Evolutionary conservation across 2,888 invertebrate species (phyloP), one percentile per base, ranked within the genome.

Genomic region (Meteorus cinctellus): DNA sequence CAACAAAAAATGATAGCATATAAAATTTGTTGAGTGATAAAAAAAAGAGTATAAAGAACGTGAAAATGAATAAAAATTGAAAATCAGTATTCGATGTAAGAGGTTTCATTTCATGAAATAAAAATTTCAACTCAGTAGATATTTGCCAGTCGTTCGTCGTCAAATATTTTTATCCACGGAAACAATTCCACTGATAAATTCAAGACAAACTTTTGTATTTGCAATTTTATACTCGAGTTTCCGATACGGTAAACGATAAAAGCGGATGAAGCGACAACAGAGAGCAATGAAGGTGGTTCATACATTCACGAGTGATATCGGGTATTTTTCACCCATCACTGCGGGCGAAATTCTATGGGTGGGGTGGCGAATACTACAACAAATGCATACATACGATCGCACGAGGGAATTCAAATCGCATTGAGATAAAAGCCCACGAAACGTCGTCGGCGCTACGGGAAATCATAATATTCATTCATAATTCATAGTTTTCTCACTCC

Each of bases 381-480:
- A 65, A 62, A 66, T 72, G 66, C 45, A 55, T 55, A 55, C 60
- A 45, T 45, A 27, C 14, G 51, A 72, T 72, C 63, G 72, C 65
- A 76, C 66, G 62, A 67, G 77, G 78, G 77, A 79, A 83, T 83
- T 83, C 78, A 82, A 83, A 83, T 82, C 79, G 75, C 79, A 82
- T 82, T 80, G 80, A 81, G 80, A 81, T 78, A 81, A 82, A 82
- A 81, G 81, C 80, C 78, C 69, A 81, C 77, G 78, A 80, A 83
- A 79, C 79, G 81, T 80, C 81, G 79, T 77, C 78, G 60, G 34
- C 74, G 75, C 78, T 79, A 75, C 77, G 79, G 19, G 79, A 80
- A 82, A 80, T 82, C 81, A 80, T 81, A 81, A 81, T 77, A 80
- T 82, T 82, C 82, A 83, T 83, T 81, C 82, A 82, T 82, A 82